phyloP scores from a whole-genome alignment of 2,888 invertebrate genomes.

The Conistra vaccinii region DNA sequence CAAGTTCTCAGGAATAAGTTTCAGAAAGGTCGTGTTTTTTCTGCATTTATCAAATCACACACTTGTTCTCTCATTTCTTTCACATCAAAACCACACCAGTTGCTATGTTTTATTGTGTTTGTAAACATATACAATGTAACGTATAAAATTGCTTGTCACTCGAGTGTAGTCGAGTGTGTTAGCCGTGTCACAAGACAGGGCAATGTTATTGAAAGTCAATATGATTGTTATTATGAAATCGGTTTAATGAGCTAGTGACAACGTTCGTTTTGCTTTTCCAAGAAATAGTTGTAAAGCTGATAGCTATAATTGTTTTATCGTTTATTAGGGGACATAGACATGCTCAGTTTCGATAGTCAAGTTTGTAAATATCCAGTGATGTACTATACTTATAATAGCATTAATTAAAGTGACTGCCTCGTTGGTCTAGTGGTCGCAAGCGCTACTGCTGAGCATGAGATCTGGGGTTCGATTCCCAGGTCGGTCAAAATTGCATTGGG shows the following conservation, averaged over 20 bases:
- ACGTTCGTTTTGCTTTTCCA: not conserved
- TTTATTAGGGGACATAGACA: not conserved
- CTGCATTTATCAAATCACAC: too few species aligned
- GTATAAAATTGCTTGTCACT: slow-evolving; percentile 10
- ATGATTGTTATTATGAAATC: not conserved
- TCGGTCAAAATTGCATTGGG: too few species aligned
- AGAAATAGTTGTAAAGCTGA: not conserved
- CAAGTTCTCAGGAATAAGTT: too few species aligned
- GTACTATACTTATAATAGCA: not conserved
- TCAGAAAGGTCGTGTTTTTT: too few species aligned
- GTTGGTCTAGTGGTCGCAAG: too few species aligned
- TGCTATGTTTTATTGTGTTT: not conserved
- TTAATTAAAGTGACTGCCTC: too few species aligned
- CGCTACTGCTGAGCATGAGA: too few species aligned
- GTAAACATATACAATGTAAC: too few species aligned
- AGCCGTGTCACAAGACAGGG: not conserved
- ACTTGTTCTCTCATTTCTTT: not conserved
- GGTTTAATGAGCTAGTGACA: slow-evolving; percentile 1
- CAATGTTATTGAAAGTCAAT: slow-evolving; percentile 36
- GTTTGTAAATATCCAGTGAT: not conserved
- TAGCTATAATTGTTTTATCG: not conserved
- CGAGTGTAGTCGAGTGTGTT: slow-evolving; percentile 24
- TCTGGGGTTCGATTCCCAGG: too few species aligned
- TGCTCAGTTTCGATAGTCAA: not conserved
- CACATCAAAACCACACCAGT: not conserved